Base-by-base conservation (phyloP, 2,888 invertebrate genomes). In the Drosophila lacicola region DNA sequence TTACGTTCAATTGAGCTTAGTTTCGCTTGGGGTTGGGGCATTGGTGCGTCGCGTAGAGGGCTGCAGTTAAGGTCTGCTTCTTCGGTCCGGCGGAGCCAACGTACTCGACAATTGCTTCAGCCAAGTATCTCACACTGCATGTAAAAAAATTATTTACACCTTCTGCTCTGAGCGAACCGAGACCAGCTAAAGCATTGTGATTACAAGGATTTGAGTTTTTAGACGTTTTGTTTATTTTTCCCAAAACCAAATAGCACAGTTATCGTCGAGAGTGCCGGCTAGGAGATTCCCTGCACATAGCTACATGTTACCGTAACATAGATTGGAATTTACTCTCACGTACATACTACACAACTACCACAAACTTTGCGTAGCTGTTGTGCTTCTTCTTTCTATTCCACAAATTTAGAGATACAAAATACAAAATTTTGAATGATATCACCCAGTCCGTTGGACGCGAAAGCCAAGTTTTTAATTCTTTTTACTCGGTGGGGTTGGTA, bases 141-240 rank as follows among this genome's bases (percentile, higher is more conserved):
- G 69, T 47, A 54, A 13, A 42, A 42, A 34, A 67, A 80, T 72
- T 75, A 76, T 88, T 78, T 77, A 77, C 82, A 86, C 88, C 85
- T 86, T 82, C 78, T 76, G 61, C 47, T 42, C 49, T 5, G 45
- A 60, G 47, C 56, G 72, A 70, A 58, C 58, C 41, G 68, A 66
- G 49, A 60, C 21, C 51, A 60, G 57, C 53, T 54, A 46, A 61
- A 78, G 72, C 72, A 81, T 87, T 89, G 83, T 84, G 83, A 83
- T 80, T 89, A 70, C 65, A 80, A 70, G 67, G 64, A 70, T 78
- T 87, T 71, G 17, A 42, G 42, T 64, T 77, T 57, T 61, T 74
- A 78, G 72, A 78, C 70, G 74, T 80, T 75, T 70, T 69, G 66
- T 71, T 66, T 65, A 73, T 45, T 67, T 86, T 36, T 8, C 45